Percentiles rank a stretch among this genome's conserved stretches.
These are phyloP conservation scores for Notarius lentiginosus DNA, from an alignment of 2,113 vertebrate genomes.

Conservation along the genomic window DNA sequence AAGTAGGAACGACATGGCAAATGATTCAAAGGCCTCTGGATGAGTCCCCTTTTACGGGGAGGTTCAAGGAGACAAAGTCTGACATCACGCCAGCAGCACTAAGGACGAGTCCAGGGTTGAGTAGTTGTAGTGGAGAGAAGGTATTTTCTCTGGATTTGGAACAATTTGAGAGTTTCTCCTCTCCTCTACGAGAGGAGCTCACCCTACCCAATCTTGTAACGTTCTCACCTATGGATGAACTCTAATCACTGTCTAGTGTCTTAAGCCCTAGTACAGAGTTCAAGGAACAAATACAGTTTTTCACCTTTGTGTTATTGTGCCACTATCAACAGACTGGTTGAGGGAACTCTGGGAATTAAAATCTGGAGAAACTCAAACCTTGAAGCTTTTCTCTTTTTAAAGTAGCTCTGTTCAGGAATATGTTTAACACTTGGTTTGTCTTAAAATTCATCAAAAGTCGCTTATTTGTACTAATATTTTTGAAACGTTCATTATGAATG, in stretches of 20 bases:
- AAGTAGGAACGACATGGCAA: not conserved
- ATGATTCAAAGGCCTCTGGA: not conserved
- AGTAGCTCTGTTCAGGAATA: not conserved
- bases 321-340: not conserved
- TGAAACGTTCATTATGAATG: constrained; percentile 11
- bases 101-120: constrained; percentile 22
- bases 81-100: constrained; percentile 31
- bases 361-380: not conserved
- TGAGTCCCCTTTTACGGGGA: constrained; percentile 33
- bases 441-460: not conserved
- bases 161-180: constrained; percentile 52
- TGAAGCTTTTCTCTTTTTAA: not conserved
- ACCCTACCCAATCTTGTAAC: constrained; percentile 66
- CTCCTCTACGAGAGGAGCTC: constrained; percentile 55
- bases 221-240: constrained; percentile 71
- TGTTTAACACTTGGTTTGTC: constrained; percentile 7
- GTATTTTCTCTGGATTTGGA: constrained; percentile 73
- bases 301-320: not conserved
- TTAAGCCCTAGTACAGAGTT: not conserved
- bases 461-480: constrained; percentile 8
- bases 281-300: not conserved
- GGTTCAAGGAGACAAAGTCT: not conserved
- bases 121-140: constrained; percentile 34
- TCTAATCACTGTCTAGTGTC: constrained; percentile 9
- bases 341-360: not conserved